Evolutionary conservation across 2,797 vertebrate genomes (phyloP), one percentile per base, ranked within the genome.

Genomic region (Myripristis jacobus): DNA sequence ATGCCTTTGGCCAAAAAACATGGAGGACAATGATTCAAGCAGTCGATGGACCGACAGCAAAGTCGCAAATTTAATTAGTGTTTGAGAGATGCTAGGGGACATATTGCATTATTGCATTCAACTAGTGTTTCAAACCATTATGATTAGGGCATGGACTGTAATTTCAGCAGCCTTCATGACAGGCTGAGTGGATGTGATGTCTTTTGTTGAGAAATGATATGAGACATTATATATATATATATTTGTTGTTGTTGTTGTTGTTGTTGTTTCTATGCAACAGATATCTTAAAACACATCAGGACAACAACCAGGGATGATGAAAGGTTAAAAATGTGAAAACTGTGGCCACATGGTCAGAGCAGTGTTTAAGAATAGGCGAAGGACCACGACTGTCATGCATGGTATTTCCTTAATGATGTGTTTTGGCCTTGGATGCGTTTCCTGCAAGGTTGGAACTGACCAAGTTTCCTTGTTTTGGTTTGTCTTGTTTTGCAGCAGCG

Each of bases 401-500:
- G 41, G 41, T 15, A 43, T 5, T 15, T 43, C 41, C 3, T 16
- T 16, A 43, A 43, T 43, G 41, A 16, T 43, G 41, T 16, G 41
- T 4, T 15, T 43, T 16, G 41, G 12, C 16, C 6, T 43, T 43
- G 3, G 41, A 43, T 4, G 13, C 36, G 13, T 38, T 13, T 43
- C 3, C 4, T 15, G 4, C 4, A 1, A 16, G 41, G 41, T 16
- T 18, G 41, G 41, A 43, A 6, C 41, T 43, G 38, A 16, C 1
- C 15, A 5, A 44, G 38, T 58, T 69, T 58, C 38, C 70, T 76
- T 79, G 53, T 74, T 70, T 82, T 73, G 27, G 44, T 72, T 76
- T 79, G 53, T 74, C 70, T 82, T 73, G 27, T 29, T 36, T 18
- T 63, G 61, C 71, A 82, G 57, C 77, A 86, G 72, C 73, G 15